phyloP scores from a whole-genome alignment of 1,140 invertebrate species.

The Trinorchestia longiramus region DNA sequence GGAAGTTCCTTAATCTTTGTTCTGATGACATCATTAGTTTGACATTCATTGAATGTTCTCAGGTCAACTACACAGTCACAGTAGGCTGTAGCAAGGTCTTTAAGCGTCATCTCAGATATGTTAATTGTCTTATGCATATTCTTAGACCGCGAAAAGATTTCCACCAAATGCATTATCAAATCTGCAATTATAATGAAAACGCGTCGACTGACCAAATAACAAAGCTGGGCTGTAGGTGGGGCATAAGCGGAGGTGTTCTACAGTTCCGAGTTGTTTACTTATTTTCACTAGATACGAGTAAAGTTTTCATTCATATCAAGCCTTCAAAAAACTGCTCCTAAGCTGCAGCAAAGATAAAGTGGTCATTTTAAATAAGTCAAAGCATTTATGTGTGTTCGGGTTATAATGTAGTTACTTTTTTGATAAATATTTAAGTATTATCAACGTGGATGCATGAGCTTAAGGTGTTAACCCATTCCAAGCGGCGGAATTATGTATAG shows the following conservation, averaged over 20 bases:
- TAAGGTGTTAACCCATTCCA: no score
- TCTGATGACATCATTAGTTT: slow-evolving; percentile 11
- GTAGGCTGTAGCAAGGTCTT: not conserved
- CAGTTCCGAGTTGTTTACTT: not conserved
- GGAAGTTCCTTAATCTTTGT: slow-evolving; percentile 14
- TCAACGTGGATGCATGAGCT: no score
- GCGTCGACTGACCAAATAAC: not conserved
- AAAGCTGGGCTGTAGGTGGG: not conserved
- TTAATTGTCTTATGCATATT: not conserved
- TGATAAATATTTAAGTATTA: no score
- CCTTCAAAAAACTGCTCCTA: not conserved
- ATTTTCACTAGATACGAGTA: not conserved
- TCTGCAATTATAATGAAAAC: not conserved
- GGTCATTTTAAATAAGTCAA: not conserved
- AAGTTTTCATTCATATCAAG: not conserved
- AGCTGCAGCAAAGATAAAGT: not conserved
- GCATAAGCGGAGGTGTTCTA: not conserved
- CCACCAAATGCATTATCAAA: not conserved
- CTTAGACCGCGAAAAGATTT: not conserved
- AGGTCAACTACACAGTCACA: not conserved
- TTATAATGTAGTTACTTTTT: no score
- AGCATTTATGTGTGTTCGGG: no score
- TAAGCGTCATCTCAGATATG: not conserved
- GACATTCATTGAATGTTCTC: not conserved
- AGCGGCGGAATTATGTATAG: no score